A percentile compares a stretch with the other conserved stretches of the same genome.
These are phyloP conservation scores for Aspidiotus destructor DNA, from an alignment of 2,888 invertebrate species.

Conservation along the genomic window DNA sequence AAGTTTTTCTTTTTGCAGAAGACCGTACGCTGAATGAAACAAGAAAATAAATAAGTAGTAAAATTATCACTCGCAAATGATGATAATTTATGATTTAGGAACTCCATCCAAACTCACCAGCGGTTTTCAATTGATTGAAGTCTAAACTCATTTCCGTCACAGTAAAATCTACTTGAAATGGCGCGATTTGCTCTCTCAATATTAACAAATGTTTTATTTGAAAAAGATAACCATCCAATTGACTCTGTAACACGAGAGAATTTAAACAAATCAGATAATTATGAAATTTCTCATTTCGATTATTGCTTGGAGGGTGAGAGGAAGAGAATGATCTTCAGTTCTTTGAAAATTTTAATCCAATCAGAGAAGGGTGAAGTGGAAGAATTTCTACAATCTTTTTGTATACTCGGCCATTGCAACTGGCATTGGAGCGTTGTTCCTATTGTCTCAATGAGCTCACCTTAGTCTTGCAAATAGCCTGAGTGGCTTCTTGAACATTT, in stretches of 20 bases:
- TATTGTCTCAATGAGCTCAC: conserved; percentile 40
- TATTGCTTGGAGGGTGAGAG: background rate
- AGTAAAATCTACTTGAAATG: conserved; percentile 90
- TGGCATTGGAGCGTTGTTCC: no score
- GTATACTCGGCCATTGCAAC: no score
- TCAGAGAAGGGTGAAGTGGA: background rate
- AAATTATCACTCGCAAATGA: background rate
- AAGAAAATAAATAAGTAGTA: background rate
- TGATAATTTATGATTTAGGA: background rate
- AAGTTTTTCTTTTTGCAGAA: conserved; percentile 62
- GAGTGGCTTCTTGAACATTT: conserved; percentile 72
- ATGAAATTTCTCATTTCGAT: background rate
- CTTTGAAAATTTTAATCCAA: no score
- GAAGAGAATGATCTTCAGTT: no score
- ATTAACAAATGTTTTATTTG: conserved; percentile 96
- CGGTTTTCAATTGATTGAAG: conserved; percentile 83
- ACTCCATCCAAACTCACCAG: conserved; percentile 46
- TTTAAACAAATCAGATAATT: conserved; percentile 5
- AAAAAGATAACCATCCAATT: conserved; percentile 92
- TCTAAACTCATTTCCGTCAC: conserved; percentile 88
- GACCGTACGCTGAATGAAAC: conserved; percentile 44
- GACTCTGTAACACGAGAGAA: conserved; percentile 46
- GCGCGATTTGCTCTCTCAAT: conserved; percentile 92
- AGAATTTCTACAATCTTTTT: no score
- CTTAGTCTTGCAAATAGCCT: conserved; percentile 64